Base-by-base conservation (phyloP, 1,140 invertebrate species). In the Lamellibrachia luymesi region DNA sequence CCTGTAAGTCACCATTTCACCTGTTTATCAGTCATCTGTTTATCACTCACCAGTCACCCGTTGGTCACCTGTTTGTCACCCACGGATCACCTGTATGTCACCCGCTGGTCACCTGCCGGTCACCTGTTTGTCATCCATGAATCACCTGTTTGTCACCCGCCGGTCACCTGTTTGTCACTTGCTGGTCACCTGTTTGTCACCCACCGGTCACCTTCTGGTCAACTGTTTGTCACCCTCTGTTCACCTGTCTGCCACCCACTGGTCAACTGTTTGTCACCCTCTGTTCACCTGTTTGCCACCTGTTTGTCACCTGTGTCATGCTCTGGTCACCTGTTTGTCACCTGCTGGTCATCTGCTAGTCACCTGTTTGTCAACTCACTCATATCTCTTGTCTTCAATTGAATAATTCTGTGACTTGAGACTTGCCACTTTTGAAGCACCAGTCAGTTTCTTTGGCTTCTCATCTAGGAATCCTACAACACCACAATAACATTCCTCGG, bases 381-480 rank as follows among this genome's bases (percentile, higher is more conserved):
- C 96, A 95, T 98, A 98, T 94, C 98, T 97, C 97, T 99, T 99
- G 96, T 99, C 99, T 96, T 99, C 99, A 95, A 99, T 99, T 50
- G 98, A 98, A 97, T 99, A 99, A 97, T 99, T 98, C 95, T 98
- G 97, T 4, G 98, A 98, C 96, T 98, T 97, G 22, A 99, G 96
- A 90, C 95, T 96, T 97, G 97, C 64, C 13, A 97, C 93, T 92
- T 95, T 94, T 51, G 94, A 90, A 50, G 94, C 96, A n/a, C 97
- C 97, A 93, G 97, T 97, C 96, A 95, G 90, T 95, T 97, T 97
- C 50, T 98, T 98, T 22, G 97, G 97, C 90, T 98, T 97, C 95
- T 98, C 98, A 95, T 99, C 98, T 13, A 99, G 96, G 96, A 99
- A 99, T 25, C 98, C 96, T 96, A 93, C 91, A 51, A 51, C 64